Percentiles rank a stretch among this genome's conserved stretches.
Evolutionary conservation across 30 jellyfish, hydroid and myxozoan genomes (phyloP).

Genomic region (Turritopsis rubra): DNA sequence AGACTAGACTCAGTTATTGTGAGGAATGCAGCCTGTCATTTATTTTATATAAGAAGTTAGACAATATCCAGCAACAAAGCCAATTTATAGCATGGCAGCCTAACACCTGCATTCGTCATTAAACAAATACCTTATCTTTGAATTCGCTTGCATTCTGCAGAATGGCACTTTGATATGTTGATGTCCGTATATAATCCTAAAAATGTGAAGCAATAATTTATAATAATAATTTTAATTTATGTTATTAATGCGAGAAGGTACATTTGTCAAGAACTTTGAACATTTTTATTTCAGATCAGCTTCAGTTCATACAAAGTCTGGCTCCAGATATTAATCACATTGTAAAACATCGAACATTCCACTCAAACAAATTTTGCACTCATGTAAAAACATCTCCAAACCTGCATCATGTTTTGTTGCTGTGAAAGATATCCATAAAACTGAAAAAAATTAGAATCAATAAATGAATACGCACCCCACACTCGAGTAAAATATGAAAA

Average conservation of each 20-base stretch:
- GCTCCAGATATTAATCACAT: too few species aligned
- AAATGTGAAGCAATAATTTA: background rate
- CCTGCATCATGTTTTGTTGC: constrained; percentile 99
- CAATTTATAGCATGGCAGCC: too few species aligned
- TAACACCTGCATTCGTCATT: too few species aligned
- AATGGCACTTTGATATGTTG: constrained; percentile 95
- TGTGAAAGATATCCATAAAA: constrained; percentile 92
- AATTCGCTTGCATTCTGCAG: constrained; percentile 79
- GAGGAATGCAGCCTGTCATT: too few species aligned
- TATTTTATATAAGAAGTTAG: too few species aligned
- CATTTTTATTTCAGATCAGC: too few species aligned
- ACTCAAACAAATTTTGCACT: background rate
- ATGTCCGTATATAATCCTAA: constrained; percentile 91
- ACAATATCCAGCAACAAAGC: too few species aligned
- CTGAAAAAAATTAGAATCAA: constrained; percentile 25
- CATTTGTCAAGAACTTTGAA: too few species aligned
- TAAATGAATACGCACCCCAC: background rate
- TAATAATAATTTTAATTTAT: background rate
- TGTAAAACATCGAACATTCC: too few species aligned
- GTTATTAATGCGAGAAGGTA: too few species aligned
- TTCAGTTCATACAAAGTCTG: too few species aligned
- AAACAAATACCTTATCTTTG: constrained; percentile 63
- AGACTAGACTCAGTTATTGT: too few species aligned
- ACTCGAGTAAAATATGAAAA: background rate
- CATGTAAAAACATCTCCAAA: background rate